A percentile compares a stretch with the other conserved stretches of the same genome.
phyloP scores from a whole-genome alignment of 1,140 invertebrate genomes.

The Gryllus bimaculatus region DNA sequence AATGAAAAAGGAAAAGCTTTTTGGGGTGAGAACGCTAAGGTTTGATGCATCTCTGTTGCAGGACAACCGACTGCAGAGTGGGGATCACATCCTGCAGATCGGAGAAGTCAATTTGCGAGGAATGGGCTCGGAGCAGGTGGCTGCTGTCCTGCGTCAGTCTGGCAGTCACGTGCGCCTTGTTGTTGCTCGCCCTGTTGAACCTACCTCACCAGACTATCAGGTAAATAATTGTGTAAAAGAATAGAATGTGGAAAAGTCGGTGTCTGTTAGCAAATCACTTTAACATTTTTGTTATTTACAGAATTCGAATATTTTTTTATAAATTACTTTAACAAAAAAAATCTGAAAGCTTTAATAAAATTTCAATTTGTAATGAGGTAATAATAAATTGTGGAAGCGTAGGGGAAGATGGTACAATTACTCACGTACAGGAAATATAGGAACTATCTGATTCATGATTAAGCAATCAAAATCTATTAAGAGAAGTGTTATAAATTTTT shows the following conservation, averaged over 20 bases:
- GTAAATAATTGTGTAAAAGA: constrained; percentile 25
- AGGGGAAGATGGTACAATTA: no score
- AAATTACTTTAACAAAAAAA: background rate
- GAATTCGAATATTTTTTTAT: background rate
- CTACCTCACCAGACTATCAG: constrained; percentile 54
- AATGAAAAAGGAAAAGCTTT: no score
- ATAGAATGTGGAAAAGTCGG: background rate
- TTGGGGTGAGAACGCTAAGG: background rate
- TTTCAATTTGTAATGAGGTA: background rate
- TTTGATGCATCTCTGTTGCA: constrained; percentile 29
- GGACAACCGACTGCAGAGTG: constrained; percentile 78
- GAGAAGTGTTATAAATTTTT: no score
- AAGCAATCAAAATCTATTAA: no score
- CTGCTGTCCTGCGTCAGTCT: constrained; percentile 78
- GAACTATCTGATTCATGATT: no score
- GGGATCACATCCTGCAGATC: constrained; percentile 91
- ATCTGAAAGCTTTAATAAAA: no score
- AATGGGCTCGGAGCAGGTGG: constrained; percentile 88
- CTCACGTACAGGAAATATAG: no score
- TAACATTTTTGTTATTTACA: background rate
- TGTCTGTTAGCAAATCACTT: background rate
- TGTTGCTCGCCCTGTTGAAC: constrained; percentile 77
- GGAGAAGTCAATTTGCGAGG: constrained; percentile 85
- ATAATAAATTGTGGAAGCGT: no score
- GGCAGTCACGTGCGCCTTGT: constrained; percentile 78